Percentiles rank a stretch among this genome's conserved stretches.
These are phyloP conservation scores for Petrosia ficiformis DNA, from an alignment of 37 sponge, comb jelly and placozoan genomes.

Conservation along the genomic window DNA sequence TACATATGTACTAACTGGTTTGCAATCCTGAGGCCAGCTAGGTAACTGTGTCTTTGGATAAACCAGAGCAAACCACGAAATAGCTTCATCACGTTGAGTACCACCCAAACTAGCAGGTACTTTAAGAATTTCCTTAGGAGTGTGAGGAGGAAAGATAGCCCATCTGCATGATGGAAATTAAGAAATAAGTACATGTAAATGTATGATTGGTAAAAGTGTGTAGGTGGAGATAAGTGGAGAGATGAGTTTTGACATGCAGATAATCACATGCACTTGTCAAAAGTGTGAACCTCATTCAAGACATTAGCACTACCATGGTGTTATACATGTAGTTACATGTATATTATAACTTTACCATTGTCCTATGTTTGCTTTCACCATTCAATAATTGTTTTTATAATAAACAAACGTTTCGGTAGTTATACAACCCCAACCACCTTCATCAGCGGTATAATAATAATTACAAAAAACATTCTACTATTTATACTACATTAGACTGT, in stretches of 20 bases:
- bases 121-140: slow-evolving; percentile 83
- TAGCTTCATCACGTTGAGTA: slow-evolving; percentile 83
- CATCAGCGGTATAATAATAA: too few relatives aligned
- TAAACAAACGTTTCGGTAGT: too few relatives aligned
- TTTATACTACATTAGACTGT: too few relatives aligned
- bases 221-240: background rate
- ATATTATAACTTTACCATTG: too few relatives aligned
- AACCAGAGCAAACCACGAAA: slow-evolving; percentile 85
- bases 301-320: too few relatives aligned
- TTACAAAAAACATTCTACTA: too few relatives aligned
- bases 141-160: slow-evolving; percentile 93
- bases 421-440: too few relatives aligned
- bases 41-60: slow-evolving; percentile 84
- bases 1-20: slow-evolving; percentile 60
- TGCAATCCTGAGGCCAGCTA: slow-evolving; percentile 86
- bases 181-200: background rate
- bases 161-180: slow-evolving; percentile 80
- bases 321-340: too few relatives aligned
- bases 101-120: slow-evolving; percentile 58
- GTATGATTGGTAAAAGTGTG: background rate
- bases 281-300: too few relatives aligned
- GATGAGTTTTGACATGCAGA: background rate
- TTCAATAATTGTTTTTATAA: too few relatives aligned
- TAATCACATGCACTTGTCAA: background rate
- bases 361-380: too few relatives aligned